Evolutionary conservation across 2,888 invertebrate genomes (phyloP).

Genomic region (Allygus modestus): DNA sequence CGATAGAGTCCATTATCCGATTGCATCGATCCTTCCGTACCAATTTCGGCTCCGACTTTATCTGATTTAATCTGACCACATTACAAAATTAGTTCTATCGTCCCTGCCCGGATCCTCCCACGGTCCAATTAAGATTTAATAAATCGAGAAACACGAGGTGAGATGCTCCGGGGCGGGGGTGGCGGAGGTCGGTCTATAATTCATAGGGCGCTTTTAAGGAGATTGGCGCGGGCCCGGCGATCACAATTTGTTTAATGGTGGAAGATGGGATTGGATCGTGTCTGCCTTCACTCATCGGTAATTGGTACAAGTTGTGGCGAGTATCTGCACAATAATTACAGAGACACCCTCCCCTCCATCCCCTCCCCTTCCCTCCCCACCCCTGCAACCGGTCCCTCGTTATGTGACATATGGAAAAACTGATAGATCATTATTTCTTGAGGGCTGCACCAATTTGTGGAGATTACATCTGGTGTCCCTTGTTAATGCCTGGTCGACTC

Average conservation of each 20-base stretch:
- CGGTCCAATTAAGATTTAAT: conserved; percentile 54
- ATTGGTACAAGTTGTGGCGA: conserved; percentile 45
- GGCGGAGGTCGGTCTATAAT: conserved; percentile 49
- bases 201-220: conserved; percentile 60
- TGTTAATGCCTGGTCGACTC: not conserved
- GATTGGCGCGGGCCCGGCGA: conserved; percentile 52
- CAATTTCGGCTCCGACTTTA: conserved; percentile 50
- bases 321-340: conserved; percentile 33
- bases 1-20: conserved; percentile 51
- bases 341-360: not conserved
- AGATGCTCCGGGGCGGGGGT: not conserved
- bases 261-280: conserved; percentile 51
- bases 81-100: conserved; percentile 51
- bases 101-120: conserved; percentile 27
- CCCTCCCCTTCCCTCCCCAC: not conserved
- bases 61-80: conserved; percentile 57
- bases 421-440: conserved; percentile 54
- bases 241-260: conserved; percentile 60
- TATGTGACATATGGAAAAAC: conserved; percentile 54
- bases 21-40: conserved; percentile 48
- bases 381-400: not conserved
- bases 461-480: conserved; percentile 38
- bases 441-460: conserved; percentile 35
- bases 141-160: conserved; percentile 22
- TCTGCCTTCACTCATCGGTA: conserved; percentile 55